Evolutionary conservation across 2,113 vertebrate species (phyloP), one percentile per base, ranked within the genome.

Genomic region (Microcebus lehilahytsara): DNA sequence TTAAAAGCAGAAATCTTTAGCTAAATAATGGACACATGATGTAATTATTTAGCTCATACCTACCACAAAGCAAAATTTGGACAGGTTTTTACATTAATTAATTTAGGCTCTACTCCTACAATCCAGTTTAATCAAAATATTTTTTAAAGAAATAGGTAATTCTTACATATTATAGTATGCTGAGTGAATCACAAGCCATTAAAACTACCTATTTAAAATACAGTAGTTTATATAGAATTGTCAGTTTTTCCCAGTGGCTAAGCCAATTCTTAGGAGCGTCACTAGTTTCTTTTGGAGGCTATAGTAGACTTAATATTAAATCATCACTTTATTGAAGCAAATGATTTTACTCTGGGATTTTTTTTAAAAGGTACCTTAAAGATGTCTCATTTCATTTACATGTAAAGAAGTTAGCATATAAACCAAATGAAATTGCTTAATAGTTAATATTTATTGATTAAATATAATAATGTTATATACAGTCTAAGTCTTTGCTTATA

Each of bases 221-320:
- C 0, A 75, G 30, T 75, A 49, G 23, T 93, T 89, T 81, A 91
- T 56, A 91, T 67, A 88, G 46, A 88, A 72, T 67, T 58, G 3
- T 83, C 69, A 87, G 13, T 56, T 93, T 80, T 92, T 84, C 83
- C 62, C 16, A 77, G 6, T 58, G n/a, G 62, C 51, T 81, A 75
- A 67, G 78, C 71, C 64, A 93, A 37, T 89, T 60, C 79, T 42
- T 93, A 9, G 34, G 17, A 86, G 37, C 80, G 5, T 78, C 37
- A 58, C 27, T 69, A 62, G 30, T 67, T 91, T 97, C 14, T 94
- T 92, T 89, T 92, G 67, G 67, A 96, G 92, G 67, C 51, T 92
- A 3, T 51, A 69, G 20, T 27, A 81, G 67, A 66, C 67, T 88
- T 96, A 80, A 32, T 40, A 90, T 51, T 77, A 92, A 83, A 27